Conservation (phyloP, 1,140 invertebrate genomes). For the Drosophila sp. region DNA sequence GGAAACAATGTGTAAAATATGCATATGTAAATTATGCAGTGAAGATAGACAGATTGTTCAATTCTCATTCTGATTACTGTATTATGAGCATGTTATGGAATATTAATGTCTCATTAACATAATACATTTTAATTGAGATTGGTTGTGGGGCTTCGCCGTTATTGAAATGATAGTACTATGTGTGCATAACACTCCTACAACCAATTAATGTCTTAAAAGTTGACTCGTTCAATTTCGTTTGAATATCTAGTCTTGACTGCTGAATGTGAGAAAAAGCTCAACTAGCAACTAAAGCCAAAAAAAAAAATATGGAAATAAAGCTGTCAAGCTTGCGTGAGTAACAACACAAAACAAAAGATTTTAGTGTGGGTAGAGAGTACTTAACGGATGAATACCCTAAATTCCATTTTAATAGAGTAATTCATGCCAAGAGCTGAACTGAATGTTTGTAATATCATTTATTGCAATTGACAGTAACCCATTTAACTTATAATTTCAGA, state of each 20-base stretch:
- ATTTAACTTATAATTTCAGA: neutral
- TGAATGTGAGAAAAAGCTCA: conserved; percentile 40
- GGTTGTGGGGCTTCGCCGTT: no score
- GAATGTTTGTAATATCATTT: neutral
- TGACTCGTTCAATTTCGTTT: conserved; percentile 5
- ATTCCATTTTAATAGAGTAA: neutral
- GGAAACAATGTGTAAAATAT: no score
- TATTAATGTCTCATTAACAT: no score
- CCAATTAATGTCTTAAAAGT: neutral
- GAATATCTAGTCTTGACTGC: conserved; percentile 1
- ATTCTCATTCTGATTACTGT: no score
- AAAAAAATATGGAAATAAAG: neutral
- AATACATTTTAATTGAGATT: no score
- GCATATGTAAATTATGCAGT: no score
- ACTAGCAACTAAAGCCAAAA: neutral
- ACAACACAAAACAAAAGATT: neutral
- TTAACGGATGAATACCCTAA: neutral
- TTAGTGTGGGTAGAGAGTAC: neutral
- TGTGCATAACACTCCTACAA: no score
- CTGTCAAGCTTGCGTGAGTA: conserved; percentile 11
- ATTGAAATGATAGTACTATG: no score
- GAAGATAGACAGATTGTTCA: no score
- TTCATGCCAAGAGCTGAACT: neutral
- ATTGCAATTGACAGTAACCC: neutral
- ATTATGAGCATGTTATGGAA: no score